Evolutionary conservation across 2,797 vertebrate species (phyloP), one percentile per base, ranked within the genome.

Genomic region (Xerus rutilus): DNA sequence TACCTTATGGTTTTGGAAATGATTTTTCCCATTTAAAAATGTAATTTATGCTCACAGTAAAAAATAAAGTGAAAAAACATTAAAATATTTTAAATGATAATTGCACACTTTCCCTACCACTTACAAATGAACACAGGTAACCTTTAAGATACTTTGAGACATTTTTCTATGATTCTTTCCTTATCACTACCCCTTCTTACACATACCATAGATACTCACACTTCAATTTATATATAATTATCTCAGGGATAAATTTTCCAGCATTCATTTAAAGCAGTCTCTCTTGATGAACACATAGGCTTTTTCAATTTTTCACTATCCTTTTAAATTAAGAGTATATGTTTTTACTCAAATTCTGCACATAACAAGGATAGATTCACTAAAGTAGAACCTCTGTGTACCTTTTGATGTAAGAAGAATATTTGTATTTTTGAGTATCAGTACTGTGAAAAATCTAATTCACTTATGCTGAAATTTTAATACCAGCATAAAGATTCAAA

Each of bases 401-500:
- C 10, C 49, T 84, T 72, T 83, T 45, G 5, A 8, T 90, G 7
- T 87, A 17, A 59, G 47, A 85, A 87, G 43, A 92, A 30, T 47
- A 70, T 57, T 77, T 94, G 12, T 92, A 57, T 11, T 47, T 95
- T 92, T 92, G 13, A 94, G 6, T 86, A 32, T 95, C 76, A 74
- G 0, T 65, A 79, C 21, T 86, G 20, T 65, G 35, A 91, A 86
- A 91, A 72, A 54, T 78, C 17, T 62, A 65, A 59, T 90, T 52
- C 45, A 54, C 18, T 90, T 88, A 76, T 90, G 49, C 18, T 65
- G 69, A 95, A 88, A 88, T 64, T 9, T 35, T 83, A 79, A 76
- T 86, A 65, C 4, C 3, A 91, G 5, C 65, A 91, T 95, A 89
- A 95, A 88, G 15, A 72, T 95, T 94, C 86, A 94, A 82, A 83